Conservation (phyloP, 1,140 invertebrate genomes). For the Sycobia sp. region DNA sequence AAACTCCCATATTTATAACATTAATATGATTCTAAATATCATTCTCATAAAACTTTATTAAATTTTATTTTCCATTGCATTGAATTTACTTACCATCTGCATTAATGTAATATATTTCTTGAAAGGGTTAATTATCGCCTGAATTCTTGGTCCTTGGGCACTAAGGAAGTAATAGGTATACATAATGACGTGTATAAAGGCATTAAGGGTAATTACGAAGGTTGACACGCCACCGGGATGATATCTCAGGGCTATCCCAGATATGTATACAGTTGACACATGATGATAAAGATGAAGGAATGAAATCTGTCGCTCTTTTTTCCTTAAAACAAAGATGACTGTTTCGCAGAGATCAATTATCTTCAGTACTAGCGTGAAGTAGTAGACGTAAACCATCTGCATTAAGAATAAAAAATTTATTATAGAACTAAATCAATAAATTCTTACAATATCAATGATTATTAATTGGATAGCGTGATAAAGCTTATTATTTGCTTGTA, state of each 20-base stretch:
- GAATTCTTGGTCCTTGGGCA: slow-evolving; percentile 29
- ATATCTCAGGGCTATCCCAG: slow-evolving; percentile 68
- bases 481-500: too few species aligned
- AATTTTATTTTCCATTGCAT: too few species aligned
- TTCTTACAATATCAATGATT: not conserved
- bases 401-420: slow-evolving; percentile 3
- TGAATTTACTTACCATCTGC: slow-evolving; percentile 54
- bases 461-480: too few species aligned
- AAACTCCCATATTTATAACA: too few species aligned
- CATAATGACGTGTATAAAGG: slow-evolving; percentile 49
- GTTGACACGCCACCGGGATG: slow-evolving; percentile 45
- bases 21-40: too few species aligned
- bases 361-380: slow-evolving; percentile 39
- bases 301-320: slow-evolving; percentile 74
- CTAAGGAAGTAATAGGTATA: slow-evolving; percentile 49
- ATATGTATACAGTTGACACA: slow-evolving; percentile 62
- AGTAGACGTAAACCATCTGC: slow-evolving; percentile 36
- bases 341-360: slow-evolving; percentile 43
- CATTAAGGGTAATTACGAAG: slow-evolving; percentile 43
- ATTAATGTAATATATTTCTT: slow-evolving; percentile 52
- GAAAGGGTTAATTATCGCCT: slow-evolving; percentile 32
- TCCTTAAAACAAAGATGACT: slow-evolving; percentile 77
- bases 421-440: not conserved
- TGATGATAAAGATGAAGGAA: slow-evolving; percentile 79
- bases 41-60: too few species aligned